Base-by-base conservation (phyloP, 2,888 invertebrate species). In the Aricia artaxerxes region DNA sequence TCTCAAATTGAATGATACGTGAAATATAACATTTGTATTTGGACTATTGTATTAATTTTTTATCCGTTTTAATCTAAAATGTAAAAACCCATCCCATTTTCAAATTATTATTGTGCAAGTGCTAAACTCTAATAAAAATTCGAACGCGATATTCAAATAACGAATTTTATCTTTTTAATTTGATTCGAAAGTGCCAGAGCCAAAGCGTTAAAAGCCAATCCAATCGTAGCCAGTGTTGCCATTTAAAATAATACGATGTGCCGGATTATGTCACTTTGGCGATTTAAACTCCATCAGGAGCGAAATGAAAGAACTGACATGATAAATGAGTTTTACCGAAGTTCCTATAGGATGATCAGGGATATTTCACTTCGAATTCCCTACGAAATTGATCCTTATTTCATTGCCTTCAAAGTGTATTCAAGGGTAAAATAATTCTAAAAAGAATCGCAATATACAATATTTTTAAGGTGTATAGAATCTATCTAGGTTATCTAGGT, bases 271-370 rank as follows among this genome's bases (percentile, higher is more conserved):
- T 69, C 69, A 69, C 69, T 69, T 69, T 69, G 35, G 35, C 69
- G 69, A 69, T 69, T 69, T 13, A 69, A 69, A 38, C 69, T 69
- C 69, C 69, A 69, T 69, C 69, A 69, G 69, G 35, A 69, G 35
- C 69, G 69, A 69, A 69, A 69, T 69, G 69, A 69, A 69, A 69
- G 13, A 69, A 69, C 38, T 69, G 69, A 69, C 69, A 38, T 69
- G 69, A 69, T 69, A 5, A 69, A 69, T 35, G 35, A 38, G 69
- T 38, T 38, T 69, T 6, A 35, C 35, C 13, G 69, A 69, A 61
- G 61, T 61, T 24, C 16, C 16, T 57, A 57, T 13, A 57, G 16
- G 1, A 57, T 4, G 57, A 57, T 57, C 57, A 57, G 13, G 57
- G 57, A 57, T 57, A 57, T 57, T 57, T 57, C 57, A 49, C 49